Percentiles rank a stretch among this genome's conserved stretches.
Evolutionary conservation across 2,888 invertebrate genomes (phyloP).

Genomic region (Eilema sororculum): DNA sequence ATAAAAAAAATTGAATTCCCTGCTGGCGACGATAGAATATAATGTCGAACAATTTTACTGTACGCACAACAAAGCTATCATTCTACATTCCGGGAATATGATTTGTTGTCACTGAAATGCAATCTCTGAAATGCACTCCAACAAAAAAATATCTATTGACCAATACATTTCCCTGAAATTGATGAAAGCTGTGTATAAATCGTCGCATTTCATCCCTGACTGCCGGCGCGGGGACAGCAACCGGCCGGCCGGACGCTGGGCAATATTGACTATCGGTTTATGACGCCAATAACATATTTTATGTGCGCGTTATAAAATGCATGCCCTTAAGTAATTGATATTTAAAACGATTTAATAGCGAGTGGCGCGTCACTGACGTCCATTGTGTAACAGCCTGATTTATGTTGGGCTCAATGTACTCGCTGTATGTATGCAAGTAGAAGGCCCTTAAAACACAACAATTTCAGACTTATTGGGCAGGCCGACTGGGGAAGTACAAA

Average conservation of each 20-base stretch:
- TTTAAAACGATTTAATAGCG: conserved; percentile 55
- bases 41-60: too few relatives aligned
- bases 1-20: too few relatives aligned
- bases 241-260: conserved; percentile 19
- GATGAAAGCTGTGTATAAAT: not conserved
- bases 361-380: not conserved
- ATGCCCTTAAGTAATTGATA: conserved; percentile 66
- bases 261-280: conserved; percentile 64
- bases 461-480: too few relatives aligned
- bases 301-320: conserved; percentile 66
- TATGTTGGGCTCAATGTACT: not conserved
- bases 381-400: conserved; percentile 6
- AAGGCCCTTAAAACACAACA: too few relatives aligned
- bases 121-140: not conserved
- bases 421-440: too few relatives aligned
- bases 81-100: too few relatives aligned
- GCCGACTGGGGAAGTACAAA: too few relatives aligned
- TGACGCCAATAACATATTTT: conserved; percentile 64
- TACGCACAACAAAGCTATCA: too few relatives aligned
- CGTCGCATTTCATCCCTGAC: not conserved
- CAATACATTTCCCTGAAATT: conserved; percentile 2
- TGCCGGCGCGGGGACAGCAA: conserved; percentile 1
- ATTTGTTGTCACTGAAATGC: not conserved
- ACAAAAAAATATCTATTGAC: not conserved
- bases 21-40: too few relatives aligned